phyloP scores from a whole-genome alignment of 2,888 invertebrate genomes.

The Prenolepis imparis region DNA sequence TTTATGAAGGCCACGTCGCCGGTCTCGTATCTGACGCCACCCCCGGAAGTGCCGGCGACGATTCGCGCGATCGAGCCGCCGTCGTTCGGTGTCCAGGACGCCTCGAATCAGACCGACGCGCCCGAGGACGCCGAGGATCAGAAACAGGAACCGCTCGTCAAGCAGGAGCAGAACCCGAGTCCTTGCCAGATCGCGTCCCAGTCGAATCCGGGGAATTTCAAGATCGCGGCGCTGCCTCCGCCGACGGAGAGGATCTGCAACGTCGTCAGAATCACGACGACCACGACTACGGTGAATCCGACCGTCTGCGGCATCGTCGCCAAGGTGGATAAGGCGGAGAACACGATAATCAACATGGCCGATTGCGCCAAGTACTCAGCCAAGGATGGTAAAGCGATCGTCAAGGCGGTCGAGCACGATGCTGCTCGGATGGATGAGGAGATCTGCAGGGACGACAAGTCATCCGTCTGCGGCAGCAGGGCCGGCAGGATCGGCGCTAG shows the following conservation, averaged over 20 bases:
- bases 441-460: constrained; percentile 68
- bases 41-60: constrained; percentile 87
- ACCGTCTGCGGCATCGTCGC: constrained; percentile 86
- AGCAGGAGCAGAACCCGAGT: constrained; percentile 80
- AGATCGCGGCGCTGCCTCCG: constrained; percentile 80
- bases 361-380: constrained; percentile 81
- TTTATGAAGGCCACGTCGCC: constrained; percentile 86
- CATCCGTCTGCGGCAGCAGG: constrained; percentile 5
- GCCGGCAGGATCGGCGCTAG: constrained; percentile 74
- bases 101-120: constrained; percentile 94
- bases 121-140: constrained; percentile 85
- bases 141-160: constrained; percentile 71
- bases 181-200: constrained; percentile 79
- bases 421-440: constrained; percentile 67
- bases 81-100: constrained; percentile 91
- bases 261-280: constrained; percentile 82
- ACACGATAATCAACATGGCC: constrained; percentile 79
- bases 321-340: constrained; percentile 83
- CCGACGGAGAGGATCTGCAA: constrained; percentile 79
- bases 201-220: constrained; percentile 74
- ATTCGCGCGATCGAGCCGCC: constrained; percentile 83
- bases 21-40: constrained; percentile 89
- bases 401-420: constrained; percentile 80
- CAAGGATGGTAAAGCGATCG: constrained; percentile 78
- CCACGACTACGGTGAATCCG: constrained; percentile 86